Evolutionary conservation across 2,888 invertebrate species (phyloP).

Genomic region (Ptilodon capucinus): DNA sequence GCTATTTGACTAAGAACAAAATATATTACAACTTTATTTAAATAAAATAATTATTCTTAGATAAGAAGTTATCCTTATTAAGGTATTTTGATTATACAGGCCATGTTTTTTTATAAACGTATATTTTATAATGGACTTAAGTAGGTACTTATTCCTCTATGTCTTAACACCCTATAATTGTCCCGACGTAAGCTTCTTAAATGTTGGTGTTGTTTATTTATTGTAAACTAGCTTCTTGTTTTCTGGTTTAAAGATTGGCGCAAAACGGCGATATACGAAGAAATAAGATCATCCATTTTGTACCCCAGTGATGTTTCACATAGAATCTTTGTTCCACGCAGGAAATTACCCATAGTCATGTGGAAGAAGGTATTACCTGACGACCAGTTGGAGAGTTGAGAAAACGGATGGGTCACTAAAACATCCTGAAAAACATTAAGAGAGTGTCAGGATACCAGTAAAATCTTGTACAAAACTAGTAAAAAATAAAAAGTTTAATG

Average conservation of each 20-base stretch:
- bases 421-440: conserved; percentile 84
- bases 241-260: conserved; percentile 62
- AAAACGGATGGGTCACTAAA: conserved; percentile 92
- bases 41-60: no score
- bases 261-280: conserved; percentile 90
- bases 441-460: not conserved
- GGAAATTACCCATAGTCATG: conserved; percentile 96
- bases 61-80: no score
- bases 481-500: no score
- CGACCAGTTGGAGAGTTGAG: conserved; percentile 96
- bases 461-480: not conserved
- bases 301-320: conserved; percentile 97
- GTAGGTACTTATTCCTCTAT: no score
- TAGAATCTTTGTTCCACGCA: conserved; percentile 93
- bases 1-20: no score
- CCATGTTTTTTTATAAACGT: no score
- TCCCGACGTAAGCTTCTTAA: no score
- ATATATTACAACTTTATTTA: no score
- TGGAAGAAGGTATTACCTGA: conserved; percentile 98
- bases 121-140: no score
- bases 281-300: conserved; percentile 98
- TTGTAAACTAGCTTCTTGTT: conserved; percentile 22
- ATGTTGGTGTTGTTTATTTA: no score
- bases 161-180: no score
- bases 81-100: no score